Base-by-base conservation (phyloP, 2,888 invertebrate species). In the Urechis unicinctus region DNA sequence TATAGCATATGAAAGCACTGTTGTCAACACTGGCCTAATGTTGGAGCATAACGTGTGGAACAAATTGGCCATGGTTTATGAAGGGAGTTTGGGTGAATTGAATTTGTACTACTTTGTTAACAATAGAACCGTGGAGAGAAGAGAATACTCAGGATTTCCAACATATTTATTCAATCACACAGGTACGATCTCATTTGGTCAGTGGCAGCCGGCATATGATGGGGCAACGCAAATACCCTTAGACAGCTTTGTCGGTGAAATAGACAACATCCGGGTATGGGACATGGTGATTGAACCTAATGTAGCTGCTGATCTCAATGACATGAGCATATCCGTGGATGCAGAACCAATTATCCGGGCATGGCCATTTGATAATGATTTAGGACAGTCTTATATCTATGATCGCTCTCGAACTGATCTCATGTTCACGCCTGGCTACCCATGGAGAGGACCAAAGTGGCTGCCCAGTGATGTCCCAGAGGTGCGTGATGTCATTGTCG, bases 211-310 rank as follows among this genome's bases (percentile, higher is more conserved):
- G 21, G 64, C 66, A 24, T 56, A 56, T 1, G 60, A 64, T 55
- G 61, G 63, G 1, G 49, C 42, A 13, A 46, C 52, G 22, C 60
- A 64, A 36, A 28, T 22, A 17, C 30, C 54, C 29, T 61, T 62
- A 1, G 31, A 29, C 9, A 52, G 56, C 30, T 60, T 69, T 13
- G 50, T 26, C 9, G 69, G 66, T 5, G 59, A 61, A 47, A 51
- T 69, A 13, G 69, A 69, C 41, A 66, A 67, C 49, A 61, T 69
- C 48, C 50, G 64, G 46, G 58, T 69, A 1, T 69, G 69, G 69
- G 59, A 61, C 29, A 47, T 53, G 3, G 25, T 55, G 2, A 26
- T 69, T 1, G 62, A 66, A 22, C 61, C 65, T 17, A 67, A 62
- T 56, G 56, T 63, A 21, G 59, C 68, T 3, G 47, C 52, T 9